Percentiles rank a stretch among this genome's conserved stretches.
phyloP scores from a whole-genome alignment of 2,797 vertebrate genomes.

The Clarias laeviceps region DNA sequence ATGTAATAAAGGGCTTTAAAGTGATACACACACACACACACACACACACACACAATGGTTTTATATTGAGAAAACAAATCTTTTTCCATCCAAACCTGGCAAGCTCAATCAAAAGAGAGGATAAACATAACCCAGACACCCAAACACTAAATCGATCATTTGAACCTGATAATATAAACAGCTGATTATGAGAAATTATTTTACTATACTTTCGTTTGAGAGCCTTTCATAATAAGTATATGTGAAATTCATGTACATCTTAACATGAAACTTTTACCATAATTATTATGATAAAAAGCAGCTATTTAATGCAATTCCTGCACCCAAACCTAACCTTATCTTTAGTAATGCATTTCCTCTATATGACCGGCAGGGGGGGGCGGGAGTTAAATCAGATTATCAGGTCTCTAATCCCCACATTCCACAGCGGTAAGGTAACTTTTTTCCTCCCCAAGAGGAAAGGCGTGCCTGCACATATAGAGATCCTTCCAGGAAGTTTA shows the following conservation, averaged over 20 bases:
- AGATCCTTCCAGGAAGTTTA: slow-evolving; percentile 31
- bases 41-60: background rate
- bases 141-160: background rate
- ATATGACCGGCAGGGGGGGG: slow-evolving; percentile 70
- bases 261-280: too few relatives aligned
- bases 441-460: background rate
- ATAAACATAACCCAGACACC: background rate
- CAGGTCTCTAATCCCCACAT: slow-evolving; percentile 16
- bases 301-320: background rate
- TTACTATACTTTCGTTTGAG: background rate
- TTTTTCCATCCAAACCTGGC: too few relatives aligned
- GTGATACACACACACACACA: background rate
- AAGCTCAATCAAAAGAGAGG: background rate
- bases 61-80: background rate
- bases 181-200: background rate
- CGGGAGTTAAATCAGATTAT: slow-evolving; percentile 60
- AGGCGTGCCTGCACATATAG: slow-evolving; percentile 34
- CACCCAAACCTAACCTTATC: background rate
- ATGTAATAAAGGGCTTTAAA: background rate
- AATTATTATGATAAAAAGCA: background rate
- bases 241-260: too few relatives aligned
- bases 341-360: background rate
- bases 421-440: slow-evolving; percentile 40
- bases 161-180: background rate
- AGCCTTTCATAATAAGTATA: background rate